Conservation (phyloP, 2,888 invertebrate genomes). For the Acronicta aceris region DNA sequence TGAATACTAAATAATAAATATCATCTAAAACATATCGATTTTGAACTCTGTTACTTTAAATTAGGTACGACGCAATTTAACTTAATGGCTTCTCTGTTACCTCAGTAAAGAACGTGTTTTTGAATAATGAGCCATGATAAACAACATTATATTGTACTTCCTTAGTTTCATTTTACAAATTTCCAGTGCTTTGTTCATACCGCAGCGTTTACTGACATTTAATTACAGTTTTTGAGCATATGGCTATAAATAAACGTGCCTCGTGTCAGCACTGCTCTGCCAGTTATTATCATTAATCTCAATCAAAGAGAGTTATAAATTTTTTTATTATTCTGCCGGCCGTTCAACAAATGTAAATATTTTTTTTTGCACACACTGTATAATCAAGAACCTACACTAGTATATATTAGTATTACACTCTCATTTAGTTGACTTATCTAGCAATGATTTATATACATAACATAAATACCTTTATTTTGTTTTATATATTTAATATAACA, state of each 20-base stretch:
- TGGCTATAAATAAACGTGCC: slow-evolving; percentile 28
- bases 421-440: no score
- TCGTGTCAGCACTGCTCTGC: not conserved
- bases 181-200: slow-evolving; percentile 17
- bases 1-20: no score
- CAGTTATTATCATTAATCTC: not conserved
- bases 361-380: not conserved
- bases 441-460: no score
- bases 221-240: slow-evolving; percentile 40
- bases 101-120: slow-evolving; percentile 1
- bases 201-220: slow-evolving; percentile 37
- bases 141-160: not conserved
- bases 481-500: no score
- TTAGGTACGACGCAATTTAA: not conserved
- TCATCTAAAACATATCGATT: not conserved
- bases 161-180: not conserved
- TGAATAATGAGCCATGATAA: not conserved
- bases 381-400: no score
- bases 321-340: not conserved
- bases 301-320: not conserved
- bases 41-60: not conserved
- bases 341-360: not conserved
- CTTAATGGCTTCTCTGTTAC: not conserved
- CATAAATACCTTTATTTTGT: no score
- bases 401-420: no score